Evolutionary conservation across 2,797 vertebrate genomes (phyloP), one percentile per base, ranked within the genome.

Genomic region (Danio choprae): DNA sequence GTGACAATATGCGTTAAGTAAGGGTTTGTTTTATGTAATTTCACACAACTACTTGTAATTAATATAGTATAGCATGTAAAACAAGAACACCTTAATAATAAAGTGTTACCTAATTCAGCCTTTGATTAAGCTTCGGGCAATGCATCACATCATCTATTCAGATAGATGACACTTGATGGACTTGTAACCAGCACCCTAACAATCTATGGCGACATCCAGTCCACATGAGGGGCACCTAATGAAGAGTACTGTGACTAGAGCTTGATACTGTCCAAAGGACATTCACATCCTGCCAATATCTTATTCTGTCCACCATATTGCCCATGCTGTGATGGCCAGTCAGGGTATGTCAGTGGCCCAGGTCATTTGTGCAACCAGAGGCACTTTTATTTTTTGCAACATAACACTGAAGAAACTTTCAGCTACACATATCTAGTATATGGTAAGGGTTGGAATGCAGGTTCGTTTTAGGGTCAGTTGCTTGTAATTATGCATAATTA

Each of bases 141-240:
- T 56, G 18, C 48, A 38, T 58, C 63, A 58, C 2, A n/a, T 36
- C 41, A 48, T 77, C 20, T 38, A 13, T 68, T 63, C 46, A 13
- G 44, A 62, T 41, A 44, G 56, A 60, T 79, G 67, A 79, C 77
- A 70, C 12, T 68, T 70, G 55, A 46, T 41, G 41, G 43, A 78
- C 65, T 51, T 51, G 0, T 6, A 41, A 44, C 13, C 67, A 62
- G 13, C 56, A 18, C n/a, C 44, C 15, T 70, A 53, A 70, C 67
- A 41, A 79, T 70, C 56, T n/a, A 60, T 62, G 44, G 8, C 46
- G 60, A 22, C 56, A 60, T 60, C 6, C 36, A 41, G 38, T 58
- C 18, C 55, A n/a, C 13, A 41, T 38, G 15, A 59, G 36, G 65
- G n/a, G 8, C 43, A 6, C 40, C 20, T 58, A 77, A 77, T 77